Percentiles rank a stretch among this genome's conserved stretches.
These are phyloP conservation scores for Psittacula cyanocephala DNA, from an alignment of 2,113 vertebrate genomes.

Conservation along the genomic window DNA sequence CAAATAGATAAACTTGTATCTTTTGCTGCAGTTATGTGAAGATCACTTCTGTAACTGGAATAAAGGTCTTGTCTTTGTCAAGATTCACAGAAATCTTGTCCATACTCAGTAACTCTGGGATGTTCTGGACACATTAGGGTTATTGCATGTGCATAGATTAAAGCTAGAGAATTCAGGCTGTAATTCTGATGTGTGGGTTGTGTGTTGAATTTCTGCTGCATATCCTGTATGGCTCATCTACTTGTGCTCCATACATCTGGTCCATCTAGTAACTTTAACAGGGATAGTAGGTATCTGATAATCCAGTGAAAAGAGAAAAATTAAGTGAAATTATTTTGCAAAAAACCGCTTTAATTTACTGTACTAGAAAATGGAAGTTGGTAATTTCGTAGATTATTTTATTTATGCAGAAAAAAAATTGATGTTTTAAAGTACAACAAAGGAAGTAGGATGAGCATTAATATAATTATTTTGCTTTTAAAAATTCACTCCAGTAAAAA, in stretches of 20 bases:
- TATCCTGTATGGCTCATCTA: background rate
- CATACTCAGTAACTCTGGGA: background rate
- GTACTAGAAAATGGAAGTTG: background rate
- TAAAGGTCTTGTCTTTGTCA: background rate
- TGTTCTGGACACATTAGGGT: background rate
- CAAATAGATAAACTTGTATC: background rate
- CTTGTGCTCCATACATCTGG: background rate
- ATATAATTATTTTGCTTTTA: background rate
- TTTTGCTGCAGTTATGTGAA: background rate
- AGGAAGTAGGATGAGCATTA: background rate
- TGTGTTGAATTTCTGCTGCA: background rate
- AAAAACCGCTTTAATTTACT: background rate
- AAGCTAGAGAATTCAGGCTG: background rate
- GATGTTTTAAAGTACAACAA: background rate
- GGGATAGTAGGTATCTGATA: background rate
- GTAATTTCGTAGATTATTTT: background rate
- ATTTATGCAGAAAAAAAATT: background rate
- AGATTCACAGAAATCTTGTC: background rate
- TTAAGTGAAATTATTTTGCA: background rate
- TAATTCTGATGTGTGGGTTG: background rate
- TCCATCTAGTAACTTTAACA: background rate
- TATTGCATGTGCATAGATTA: background rate
- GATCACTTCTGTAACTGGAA: background rate
- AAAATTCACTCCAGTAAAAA: background rate
- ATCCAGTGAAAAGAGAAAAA: background rate